Evolutionary conservation across 2,888 invertebrate genomes (phyloP).

Genomic region (Boloria selene): DNA sequence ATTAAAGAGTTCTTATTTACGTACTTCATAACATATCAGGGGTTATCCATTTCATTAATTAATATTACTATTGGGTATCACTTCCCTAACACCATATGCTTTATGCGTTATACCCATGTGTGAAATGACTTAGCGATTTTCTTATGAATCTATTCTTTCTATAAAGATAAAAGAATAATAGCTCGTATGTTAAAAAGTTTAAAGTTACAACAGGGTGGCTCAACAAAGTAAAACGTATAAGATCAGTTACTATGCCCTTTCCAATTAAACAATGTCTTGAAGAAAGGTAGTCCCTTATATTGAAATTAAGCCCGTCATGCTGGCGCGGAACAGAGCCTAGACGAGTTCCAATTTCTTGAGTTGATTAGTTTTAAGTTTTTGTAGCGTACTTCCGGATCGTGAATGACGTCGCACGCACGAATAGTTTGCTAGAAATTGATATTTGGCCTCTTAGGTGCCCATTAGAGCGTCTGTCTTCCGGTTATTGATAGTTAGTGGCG

Average conservation of each 20-base stretch:
- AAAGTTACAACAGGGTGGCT: constrained; percentile 1
- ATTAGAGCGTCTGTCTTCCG: constrained; percentile 80
- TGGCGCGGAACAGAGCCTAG: constrained; percentile 60
- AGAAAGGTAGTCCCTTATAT: constrained; percentile 56
- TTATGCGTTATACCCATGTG: constrained; percentile 50
- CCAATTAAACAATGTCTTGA: constrained; percentile 68
- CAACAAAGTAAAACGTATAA: constrained; percentile 31
- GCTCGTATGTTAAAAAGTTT: constrained; percentile 11
- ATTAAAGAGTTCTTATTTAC: too few species aligned
- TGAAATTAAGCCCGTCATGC: constrained; percentile 56
- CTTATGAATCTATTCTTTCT: constrained; percentile 29
- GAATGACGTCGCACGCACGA: constrained; percentile 68
- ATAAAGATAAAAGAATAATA: constrained; percentile 5
- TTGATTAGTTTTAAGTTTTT: constrained; percentile 74
- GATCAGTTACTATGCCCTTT: constrained; percentile 60
- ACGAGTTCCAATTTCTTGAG: constrained; percentile 68
- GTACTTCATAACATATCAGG: background rate
- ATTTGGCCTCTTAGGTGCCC: constrained; percentile 75
- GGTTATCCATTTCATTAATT: constrained; percentile 35
- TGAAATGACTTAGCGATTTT: constrained; percentile 60
- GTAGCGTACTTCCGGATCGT: constrained; percentile 76
- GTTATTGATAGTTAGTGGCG: constrained; percentile 64
- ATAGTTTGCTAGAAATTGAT: constrained; percentile 76
- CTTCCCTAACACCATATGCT: constrained; percentile 48
- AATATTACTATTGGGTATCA: constrained; percentile 45